A percentile compares a stretch with the other conserved stretches of the same genome.
Evolutionary conservation across 2,113 vertebrate species (phyloP).

Genomic region (Rana temporaria): DNA sequence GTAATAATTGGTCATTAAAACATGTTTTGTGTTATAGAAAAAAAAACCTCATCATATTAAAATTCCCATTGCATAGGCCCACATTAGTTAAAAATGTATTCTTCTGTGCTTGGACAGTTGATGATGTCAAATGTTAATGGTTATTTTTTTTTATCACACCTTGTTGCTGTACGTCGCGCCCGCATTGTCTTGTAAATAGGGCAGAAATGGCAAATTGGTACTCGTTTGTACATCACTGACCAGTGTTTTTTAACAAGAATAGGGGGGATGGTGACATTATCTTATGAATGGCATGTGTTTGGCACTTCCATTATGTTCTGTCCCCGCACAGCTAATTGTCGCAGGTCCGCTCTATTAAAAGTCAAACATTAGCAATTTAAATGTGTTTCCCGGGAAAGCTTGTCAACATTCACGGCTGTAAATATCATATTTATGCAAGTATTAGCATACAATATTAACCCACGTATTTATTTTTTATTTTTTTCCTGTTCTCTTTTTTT

Average conservation of each 20-base stretch:
- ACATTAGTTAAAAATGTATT: background rate
- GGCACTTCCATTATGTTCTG: conserved; percentile 21
- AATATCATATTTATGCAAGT: too few relatives aligned
- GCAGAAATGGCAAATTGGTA: background rate
- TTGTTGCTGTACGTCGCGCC: background rate
- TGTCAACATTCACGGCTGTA: too few relatives aligned
- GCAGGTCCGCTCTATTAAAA: background rate
- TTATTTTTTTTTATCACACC: background rate
- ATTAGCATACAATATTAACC: too few relatives aligned
- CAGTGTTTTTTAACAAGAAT: background rate
- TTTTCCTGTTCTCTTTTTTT: too few relatives aligned
- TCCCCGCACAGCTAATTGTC: background rate
- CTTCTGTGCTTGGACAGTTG: background rate
- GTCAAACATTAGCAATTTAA: background rate
- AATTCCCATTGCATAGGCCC: background rate
- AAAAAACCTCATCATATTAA: too few relatives aligned
- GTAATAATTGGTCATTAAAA: too few relatives aligned
- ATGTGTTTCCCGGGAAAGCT: too few relatives aligned
- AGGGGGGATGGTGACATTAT: background rate
- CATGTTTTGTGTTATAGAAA: too few relatives aligned
- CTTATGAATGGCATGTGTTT: background rate
- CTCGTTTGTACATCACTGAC: conserved; percentile 2
- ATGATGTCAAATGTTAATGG: background rate
- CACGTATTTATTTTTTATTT: too few relatives aligned
- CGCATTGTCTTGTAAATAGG: background rate